Evolutionary conservation across 2,797 vertebrate genomes (phyloP), one percentile per base, ranked within the genome.

Genomic region (Gymnocypris eckloni): DNA sequence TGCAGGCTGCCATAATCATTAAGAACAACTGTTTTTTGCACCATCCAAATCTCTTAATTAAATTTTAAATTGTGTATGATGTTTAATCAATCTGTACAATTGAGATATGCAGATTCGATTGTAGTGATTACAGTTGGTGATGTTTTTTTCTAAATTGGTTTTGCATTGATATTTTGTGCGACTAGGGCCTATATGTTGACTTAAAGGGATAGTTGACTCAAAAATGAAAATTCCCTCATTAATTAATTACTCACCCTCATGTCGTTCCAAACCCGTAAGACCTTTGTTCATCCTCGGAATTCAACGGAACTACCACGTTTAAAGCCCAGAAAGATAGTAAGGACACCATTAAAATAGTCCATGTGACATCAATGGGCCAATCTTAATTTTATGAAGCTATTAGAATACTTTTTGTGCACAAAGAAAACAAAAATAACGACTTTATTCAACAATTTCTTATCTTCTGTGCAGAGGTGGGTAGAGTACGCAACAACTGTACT

Each of bases 31-130:
- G 78, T 80, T 71, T 83, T 86, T 54, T 81, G 84, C 69, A 73
- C 78, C 70, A 73, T 79, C 64, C 28, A 86, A 86, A 86, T 86
- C 67, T 86, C 84, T 86, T 86, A 72, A 86, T 86, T 86, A 52
- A 52, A 81, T 81, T 81, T 45, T 81, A 73, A 81, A 86, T 73
- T 73, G 78, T 52, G 43, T 81, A 86, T 81, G 77, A 81, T 54
- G 84, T 81, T 86, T 64, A 86, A 86, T 86, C 43, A 52, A 78
- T 66, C 78, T 61, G 25, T 66, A 66, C 28, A 33, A 66, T 8
- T 33, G 64, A 67, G 64, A 67, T 3, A 67, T 37, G 64, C 15
- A 16, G 28, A 66, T 66, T 66, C 28, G 15, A 33, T 66, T 33
- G 64, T 33, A 66, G 28, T 66, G 28, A 66, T 66, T 66, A 15